These are phyloP conservation scores for Hesperia comma DNA, from an alignment of 2,888 invertebrate genomes.

Conservation along the genomic window DNA sequence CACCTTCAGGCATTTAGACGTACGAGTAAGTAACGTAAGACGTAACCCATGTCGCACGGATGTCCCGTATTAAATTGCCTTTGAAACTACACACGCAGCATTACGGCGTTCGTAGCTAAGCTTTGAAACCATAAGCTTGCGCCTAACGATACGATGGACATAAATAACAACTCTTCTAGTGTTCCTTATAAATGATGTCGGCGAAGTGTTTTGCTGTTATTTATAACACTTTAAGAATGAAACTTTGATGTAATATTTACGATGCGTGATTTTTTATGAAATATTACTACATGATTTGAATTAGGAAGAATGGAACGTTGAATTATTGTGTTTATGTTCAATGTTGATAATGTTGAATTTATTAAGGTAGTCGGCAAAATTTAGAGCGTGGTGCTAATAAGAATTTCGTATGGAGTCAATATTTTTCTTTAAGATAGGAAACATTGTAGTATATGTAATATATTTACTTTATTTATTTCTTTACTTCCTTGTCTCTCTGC, in stretches of 20 bases:
- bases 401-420: neutral
- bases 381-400: neutral
- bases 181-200: constrained; percentile 10
- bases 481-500: no score
- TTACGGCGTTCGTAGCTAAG: neutral
- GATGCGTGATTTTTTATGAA: constrained; percentile 6
- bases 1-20: neutral
- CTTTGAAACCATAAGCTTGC: constrained; percentile 49
- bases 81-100: constrained; percentile 13
- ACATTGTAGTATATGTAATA: no score
- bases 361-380: neutral
- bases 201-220: constrained; percentile 13
- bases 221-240: constrained; percentile 11
- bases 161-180: constrained; percentile 44
- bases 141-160: constrained; percentile 11
- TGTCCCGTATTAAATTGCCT: constrained; percentile 54
- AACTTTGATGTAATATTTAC: constrained; percentile 19
- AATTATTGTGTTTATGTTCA: neutral
- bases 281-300: constrained; percentile 10
- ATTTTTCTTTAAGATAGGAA: no score
- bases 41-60: constrained; percentile 45
- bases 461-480: no score
- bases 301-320: neutral
- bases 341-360: neutral
- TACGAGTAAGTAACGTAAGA: neutral